Conservation (phyloP, 2,888 invertebrate species). For the Mactromeris polynyma region DNA sequence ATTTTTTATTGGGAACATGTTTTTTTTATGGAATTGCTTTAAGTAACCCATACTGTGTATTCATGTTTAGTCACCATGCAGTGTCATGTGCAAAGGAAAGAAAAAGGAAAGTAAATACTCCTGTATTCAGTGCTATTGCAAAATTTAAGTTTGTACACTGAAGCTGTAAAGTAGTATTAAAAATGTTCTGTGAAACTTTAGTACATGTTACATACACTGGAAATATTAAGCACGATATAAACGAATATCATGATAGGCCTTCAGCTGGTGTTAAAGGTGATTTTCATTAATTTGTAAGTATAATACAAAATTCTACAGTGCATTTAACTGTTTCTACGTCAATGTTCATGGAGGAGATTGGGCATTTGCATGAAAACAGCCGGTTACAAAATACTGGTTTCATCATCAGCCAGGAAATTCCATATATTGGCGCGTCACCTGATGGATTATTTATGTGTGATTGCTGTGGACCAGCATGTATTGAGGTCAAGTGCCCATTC, state of each 20-base stretch:
- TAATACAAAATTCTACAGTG: too few relatives aligned
- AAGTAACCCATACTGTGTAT: constrained; percentile 21
- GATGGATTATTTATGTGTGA: constrained; percentile 40
- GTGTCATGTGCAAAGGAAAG: constrained; percentile 19
- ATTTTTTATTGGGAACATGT: constrained; percentile 27
- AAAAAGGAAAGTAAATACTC: not conserved
- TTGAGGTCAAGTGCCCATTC: constrained; percentile 42
- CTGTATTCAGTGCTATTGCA: constrained; percentile 14
- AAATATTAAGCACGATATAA: constrained; percentile 23
- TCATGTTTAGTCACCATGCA: constrained; percentile 10
- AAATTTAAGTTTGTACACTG: too few relatives aligned
- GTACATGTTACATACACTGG: constrained; percentile 5
- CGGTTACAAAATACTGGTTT: not conserved
- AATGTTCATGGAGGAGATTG: not conserved
- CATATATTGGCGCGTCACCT: constrained; percentile 29
- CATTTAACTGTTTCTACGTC: too few relatives aligned
- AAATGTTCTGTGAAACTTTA: constrained; percentile 16
- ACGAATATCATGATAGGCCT: constrained; percentile 13
- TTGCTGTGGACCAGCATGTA: constrained; percentile 30
- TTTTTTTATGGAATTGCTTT: not conserved
- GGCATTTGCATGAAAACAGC: not conserved
- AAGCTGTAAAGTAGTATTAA: constrained; percentile 20
- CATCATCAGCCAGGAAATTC: not conserved
- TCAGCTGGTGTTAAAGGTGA: not conserved
- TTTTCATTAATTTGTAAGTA: too few relatives aligned